Percentiles rank a stretch among this genome's conserved stretches.
Conservation (phyloP, 2,888 invertebrate species). For the Rhimphoctona megacephalus region DNA sequence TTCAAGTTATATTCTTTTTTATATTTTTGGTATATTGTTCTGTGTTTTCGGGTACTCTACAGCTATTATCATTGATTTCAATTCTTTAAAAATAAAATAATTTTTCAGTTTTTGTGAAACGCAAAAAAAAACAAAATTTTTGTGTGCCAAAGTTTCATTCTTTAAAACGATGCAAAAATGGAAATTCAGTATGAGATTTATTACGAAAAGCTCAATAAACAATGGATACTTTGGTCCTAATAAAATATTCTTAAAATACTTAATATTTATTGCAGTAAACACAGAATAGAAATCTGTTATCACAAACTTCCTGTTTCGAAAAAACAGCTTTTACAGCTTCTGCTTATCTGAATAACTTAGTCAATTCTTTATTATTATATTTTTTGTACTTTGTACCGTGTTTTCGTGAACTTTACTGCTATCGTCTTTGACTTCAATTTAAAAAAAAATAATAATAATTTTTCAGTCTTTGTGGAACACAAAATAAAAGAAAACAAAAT, state of each 20-base stretch:
- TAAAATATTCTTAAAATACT: background rate
- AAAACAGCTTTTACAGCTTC: background rate
- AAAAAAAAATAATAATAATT: background rate
- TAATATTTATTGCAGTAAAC: background rate
- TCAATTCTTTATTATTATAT: background rate
- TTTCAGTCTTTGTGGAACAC: background rate
- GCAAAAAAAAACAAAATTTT: background rate
- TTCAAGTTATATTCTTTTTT: no score
- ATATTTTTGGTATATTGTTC: no score
- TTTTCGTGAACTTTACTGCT: background rate
- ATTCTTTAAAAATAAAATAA: background rate
- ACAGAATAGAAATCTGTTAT: background rate
- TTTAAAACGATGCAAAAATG: background rate
- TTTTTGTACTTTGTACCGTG: no score
- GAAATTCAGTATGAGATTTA: background rate
- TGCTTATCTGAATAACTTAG: background rate
- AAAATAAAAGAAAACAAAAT: background rate
- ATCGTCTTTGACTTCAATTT: background rate
- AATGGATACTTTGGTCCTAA: background rate
- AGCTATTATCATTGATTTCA: background rate
- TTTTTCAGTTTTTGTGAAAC: background rate
- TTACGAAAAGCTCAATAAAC: background rate
- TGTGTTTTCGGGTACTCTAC: background rate
- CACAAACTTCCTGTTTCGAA: background rate
- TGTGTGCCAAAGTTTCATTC: background rate